Conservation (phyloP, 2,888 invertebrate genomes). For the Agrypnus murinus region DNA sequence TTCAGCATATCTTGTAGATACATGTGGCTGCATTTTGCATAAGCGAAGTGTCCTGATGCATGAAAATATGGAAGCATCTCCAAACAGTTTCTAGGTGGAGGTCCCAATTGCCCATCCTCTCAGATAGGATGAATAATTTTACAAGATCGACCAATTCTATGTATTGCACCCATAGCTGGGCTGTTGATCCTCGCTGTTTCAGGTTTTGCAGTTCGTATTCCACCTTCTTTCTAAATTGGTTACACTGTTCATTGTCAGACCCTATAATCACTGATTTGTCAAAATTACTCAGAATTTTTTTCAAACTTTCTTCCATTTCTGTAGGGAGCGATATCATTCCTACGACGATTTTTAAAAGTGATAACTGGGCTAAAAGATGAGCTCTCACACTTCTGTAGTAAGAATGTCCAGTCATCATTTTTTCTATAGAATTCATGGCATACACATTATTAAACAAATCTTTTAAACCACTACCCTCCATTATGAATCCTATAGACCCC, state of each 20-base stretch:
- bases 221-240: not conserved
- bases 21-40: slow-evolving; percentile 55
- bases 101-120: slow-evolving; percentile 56
- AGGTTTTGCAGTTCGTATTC: not conserved
- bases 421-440: slow-evolving; percentile 36
- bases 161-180: slow-evolving; percentile 58
- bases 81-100: slow-evolving; percentile 58
- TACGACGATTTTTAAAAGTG: not conserved
- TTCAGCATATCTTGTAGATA: slow-evolving; percentile 29
- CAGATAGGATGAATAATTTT: slow-evolving; percentile 58
- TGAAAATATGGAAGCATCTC: slow-evolving; percentile 65
- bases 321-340: too few relatives aligned
- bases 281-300: not conserved
- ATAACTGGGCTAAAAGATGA: slow-evolving; percentile 59
- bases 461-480: not conserved
- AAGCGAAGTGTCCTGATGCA: slow-evolving; percentile 50
- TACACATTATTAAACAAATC: not conserved
- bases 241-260: not conserved
- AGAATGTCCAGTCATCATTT: slow-evolving; percentile 54
- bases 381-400: slow-evolving; percentile 43
- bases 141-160: slow-evolving; percentile 60
- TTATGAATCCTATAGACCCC: not conserved
- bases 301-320: too few relatives aligned
- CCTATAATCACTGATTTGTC: not conserved
- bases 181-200: slow-evolving; percentile 54